Evolutionary conservation across 35 echinoderm and acorn worm species (phyloP).

Genomic region (Heliocidaris tuberculata): DNA sequence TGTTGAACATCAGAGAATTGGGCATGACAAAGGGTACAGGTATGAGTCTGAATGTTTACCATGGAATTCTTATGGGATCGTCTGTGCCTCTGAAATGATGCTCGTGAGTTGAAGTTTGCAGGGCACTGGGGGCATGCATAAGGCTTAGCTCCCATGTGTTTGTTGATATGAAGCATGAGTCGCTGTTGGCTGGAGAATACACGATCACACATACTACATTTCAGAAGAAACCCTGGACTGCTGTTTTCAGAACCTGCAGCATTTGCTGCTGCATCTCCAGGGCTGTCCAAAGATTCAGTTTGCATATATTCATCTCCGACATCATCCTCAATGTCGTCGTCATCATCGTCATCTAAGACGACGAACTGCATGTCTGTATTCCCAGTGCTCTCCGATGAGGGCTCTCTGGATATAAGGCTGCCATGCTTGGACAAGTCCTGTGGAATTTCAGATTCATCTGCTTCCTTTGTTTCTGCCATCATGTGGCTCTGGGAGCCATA

Average conservation of each 20-base stretch:
- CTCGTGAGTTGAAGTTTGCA: conserved; percentile 28
- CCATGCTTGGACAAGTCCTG: not conserved
- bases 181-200: not conserved
- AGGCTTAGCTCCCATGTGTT: conserved; percentile 40
- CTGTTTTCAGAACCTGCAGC: not conserved
- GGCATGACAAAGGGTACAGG: conserved; percentile 21
- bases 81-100: conserved; percentile 37
- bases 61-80: conserved; percentile 18
- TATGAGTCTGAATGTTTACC: not conserved
- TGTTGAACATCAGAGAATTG: conserved; percentile 37
- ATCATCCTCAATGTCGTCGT: conserved; percentile 6
- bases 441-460: not conserved
- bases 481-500: not conserved
- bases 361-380: not conserved
- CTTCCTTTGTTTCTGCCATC: not conserved
- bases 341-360: conserved; percentile 6
- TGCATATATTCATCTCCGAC: not conserved
- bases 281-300: conserved; percentile 3
- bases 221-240: not conserved
- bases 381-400: not conserved
- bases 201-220: conserved; percentile 26
- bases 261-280: not conserved
- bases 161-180: conserved; percentile 32
- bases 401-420: not conserved
- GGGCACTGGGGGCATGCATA: conserved; percentile 28